Conservation (phyloP, 2,888 invertebrate species). For the Drosophila conformis region DNA sequence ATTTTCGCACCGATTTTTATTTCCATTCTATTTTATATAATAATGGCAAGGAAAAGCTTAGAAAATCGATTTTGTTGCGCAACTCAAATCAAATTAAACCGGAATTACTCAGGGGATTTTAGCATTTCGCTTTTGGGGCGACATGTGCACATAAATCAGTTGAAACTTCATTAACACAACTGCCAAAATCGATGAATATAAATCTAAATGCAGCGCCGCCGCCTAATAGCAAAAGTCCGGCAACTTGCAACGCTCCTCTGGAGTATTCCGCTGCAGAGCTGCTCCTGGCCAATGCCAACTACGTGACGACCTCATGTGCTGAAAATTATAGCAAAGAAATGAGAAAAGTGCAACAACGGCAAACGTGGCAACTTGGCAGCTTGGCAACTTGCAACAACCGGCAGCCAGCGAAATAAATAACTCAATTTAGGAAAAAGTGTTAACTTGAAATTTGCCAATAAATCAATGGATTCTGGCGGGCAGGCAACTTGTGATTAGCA, state of each 20-base stretch:
- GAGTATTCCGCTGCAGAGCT: constrained; percentile 18
- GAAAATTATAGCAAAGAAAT: constrained; percentile 46
- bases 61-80: constrained; percentile 55
- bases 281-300: constrained; percentile 29
- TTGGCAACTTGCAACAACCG: constrained; percentile 24
- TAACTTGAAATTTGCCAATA: constrained; percentile 79
- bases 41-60: constrained; percentile 3
- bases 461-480: constrained; percentile 65
- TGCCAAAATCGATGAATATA: constrained; percentile 75
- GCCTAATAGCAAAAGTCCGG: constrained; percentile 23
- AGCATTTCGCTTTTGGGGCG: constrained; percentile 15
- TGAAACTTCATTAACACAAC: constrained; percentile 78
- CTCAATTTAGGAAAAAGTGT: constrained; percentile 80
- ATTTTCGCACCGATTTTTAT: background rate
- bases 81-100: constrained; percentile 42
- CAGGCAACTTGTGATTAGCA: constrained; percentile 71
- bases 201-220: constrained; percentile 58
- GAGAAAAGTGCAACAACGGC: constrained; percentile 33
- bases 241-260: constrained; percentile 20
- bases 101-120: constrained; percentile 8
- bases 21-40: background rate
- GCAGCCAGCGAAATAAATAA: constrained; percentile 70
- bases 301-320: constrained; percentile 62
- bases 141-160: constrained; percentile 65
- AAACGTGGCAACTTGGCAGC: constrained; percentile 23